Percentiles rank a stretch among this genome's conserved stretches.
Conservation (phyloP, 2,888 invertebrate genomes). For the Drosophila antonietae region DNA sequence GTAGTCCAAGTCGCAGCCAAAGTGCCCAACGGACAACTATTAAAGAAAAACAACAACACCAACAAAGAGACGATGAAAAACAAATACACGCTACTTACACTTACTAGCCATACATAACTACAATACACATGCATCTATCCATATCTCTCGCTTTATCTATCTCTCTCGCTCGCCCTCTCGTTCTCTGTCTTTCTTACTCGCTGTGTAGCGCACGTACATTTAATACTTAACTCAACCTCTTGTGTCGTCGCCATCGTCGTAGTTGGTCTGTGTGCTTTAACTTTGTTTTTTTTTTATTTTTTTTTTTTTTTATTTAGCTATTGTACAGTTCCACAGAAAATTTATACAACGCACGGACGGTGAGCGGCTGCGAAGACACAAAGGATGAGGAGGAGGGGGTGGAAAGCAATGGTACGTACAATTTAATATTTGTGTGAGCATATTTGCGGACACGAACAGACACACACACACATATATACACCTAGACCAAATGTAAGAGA, state of each 20-base stretch:
- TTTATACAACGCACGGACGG: slow-evolving; percentile 74
- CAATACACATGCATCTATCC: slow-evolving; percentile 46
- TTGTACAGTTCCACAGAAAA: slow-evolving; percentile 78
- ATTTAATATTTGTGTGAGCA: slow-evolving; percentile 78
- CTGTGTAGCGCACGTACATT: slow-evolving; percentile 56
- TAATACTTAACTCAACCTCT: slow-evolving; percentile 63
- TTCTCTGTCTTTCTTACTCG: neutral
- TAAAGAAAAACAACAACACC: slow-evolving; percentile 57
- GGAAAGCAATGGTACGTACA: slow-evolving; percentile 45
- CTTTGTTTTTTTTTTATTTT: slow-evolving; percentile 63
- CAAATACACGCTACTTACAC: slow-evolving; percentile 78
- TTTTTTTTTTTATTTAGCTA: slow-evolving; percentile 65
- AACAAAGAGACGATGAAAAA: slow-evolving; percentile 58
- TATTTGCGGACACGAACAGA: slow-evolving; percentile 58
- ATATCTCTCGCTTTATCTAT: slow-evolving; percentile 7
- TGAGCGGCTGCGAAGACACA: slow-evolving; percentile 26
- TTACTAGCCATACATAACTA: slow-evolving; percentile 70
- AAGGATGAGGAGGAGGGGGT: slow-evolving; percentile 10
- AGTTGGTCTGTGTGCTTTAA: slow-evolving; percentile 66
- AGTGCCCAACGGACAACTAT: slow-evolving; percentile 67
- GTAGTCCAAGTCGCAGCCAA: slow-evolving; percentile 49
- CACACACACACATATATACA: slow-evolving; percentile 9
- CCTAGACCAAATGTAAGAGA: slow-evolving; percentile 6
- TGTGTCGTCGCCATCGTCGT: slow-evolving; percentile 36
- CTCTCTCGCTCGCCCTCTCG: neutral